These are phyloP conservation scores for Illadopsis cleaveri DNA, from an alignment of 2,113 vertebrate species.

Conservation along the genomic window DNA sequence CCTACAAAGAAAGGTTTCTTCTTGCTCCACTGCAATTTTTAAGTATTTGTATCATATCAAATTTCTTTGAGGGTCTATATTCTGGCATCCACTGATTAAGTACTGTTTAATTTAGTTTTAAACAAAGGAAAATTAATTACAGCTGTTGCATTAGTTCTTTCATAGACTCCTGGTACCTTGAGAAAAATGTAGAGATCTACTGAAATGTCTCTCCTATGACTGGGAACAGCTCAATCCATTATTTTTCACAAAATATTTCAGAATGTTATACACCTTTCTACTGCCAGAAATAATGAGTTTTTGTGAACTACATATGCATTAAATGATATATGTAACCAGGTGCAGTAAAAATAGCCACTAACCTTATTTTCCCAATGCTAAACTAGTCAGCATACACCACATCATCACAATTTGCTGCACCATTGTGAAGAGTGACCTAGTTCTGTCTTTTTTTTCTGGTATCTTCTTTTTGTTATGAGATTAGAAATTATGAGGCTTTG, in stretches of 20 bases:
- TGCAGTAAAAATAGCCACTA: neutral
- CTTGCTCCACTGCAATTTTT: neutral
- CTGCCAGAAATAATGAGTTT: neutral
- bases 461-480: neutral
- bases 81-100: neutral
- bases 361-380: neutral
- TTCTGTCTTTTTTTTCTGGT: constrained; percentile 26
- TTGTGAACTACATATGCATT: neutral
- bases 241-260: constrained; percentile 3
- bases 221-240: neutral
- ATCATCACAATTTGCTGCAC: neutral
- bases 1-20: neutral
- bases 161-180: neutral
- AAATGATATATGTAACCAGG: neutral
- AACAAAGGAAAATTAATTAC: constrained; percentile 39
- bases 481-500: neutral
- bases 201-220: neutral
- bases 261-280: neutral
- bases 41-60: neutral
- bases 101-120: neutral
- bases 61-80: neutral
- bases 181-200: neutral
- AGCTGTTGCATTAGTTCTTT: neutral
- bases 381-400: neutral
- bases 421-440: constrained; percentile 34